phyloP scores from a whole-genome alignment of 2,797 vertebrate genomes.

The Buceros bicornis region DNA sequence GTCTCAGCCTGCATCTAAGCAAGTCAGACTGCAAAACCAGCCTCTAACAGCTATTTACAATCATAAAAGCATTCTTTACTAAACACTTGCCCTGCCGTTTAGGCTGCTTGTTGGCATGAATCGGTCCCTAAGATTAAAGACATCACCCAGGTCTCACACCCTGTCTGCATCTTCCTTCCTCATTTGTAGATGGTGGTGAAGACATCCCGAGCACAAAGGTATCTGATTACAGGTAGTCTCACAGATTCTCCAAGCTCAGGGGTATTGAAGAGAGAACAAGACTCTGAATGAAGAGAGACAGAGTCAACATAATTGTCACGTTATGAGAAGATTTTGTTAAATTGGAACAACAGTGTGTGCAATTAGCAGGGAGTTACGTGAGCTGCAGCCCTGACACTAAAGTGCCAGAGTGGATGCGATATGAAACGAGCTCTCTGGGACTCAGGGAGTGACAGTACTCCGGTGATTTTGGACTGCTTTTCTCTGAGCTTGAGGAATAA shows the following conservation, averaged over 20 bases:
- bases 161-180: neutral
- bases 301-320: neutral
- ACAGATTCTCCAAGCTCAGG: neutral
- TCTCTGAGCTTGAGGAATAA: neutral
- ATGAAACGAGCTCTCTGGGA: neutral
- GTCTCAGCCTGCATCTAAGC: neutral
- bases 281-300: conserved; percentile 7
- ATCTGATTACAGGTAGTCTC: conserved; percentile 22
- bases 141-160: neutral
- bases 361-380: neutral
- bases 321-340: conserved; percentile 21
- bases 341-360: neutral
- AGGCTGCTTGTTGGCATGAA: neutral
- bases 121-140: neutral
- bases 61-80: neutral
- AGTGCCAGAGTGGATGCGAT: neutral
- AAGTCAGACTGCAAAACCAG: neutral
- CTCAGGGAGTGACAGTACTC: neutral
- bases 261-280: neutral
- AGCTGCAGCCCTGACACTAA: neutral
- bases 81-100: neutral
- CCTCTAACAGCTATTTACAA: neutral
- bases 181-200: neutral
- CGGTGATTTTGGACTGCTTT: neutral
- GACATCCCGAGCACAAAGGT: neutral